A percentile compares a stretch with the other conserved stretches of the same genome.
These are phyloP conservation scores for Lamellibrachia luymesi DNA, from an alignment of 1,140 invertebrate species.

Conservation along the genomic window DNA sequence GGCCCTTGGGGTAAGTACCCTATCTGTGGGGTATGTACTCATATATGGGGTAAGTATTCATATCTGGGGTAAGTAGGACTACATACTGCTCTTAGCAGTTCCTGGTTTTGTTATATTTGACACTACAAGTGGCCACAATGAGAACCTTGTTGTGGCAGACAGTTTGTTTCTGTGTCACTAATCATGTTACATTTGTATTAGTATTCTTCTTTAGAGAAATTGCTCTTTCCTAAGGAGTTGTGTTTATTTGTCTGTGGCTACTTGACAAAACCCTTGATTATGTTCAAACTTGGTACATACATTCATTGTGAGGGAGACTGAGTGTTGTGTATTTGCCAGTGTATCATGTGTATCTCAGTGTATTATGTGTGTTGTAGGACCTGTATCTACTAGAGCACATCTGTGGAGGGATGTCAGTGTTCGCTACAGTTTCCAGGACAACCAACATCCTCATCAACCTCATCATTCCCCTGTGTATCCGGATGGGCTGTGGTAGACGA, in stretches of 20 bases:
- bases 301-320: no score
- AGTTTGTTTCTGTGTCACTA: no score
- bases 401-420: slow-evolving; percentile 82
- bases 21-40: background rate
- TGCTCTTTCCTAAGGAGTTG: no score
- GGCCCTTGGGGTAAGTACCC: slow-evolving; percentile 72
- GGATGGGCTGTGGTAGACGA: slow-evolving; percentile 88
- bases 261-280: no score
- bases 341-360: no score
- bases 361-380: slow-evolving; percentile 65
- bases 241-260: no score
- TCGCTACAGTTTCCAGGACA: slow-evolving; percentile 85
- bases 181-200: no score
- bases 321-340: no score
- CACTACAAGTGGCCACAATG: no score
- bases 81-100: background rate
- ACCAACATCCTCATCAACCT: slow-evolving; percentile 95
- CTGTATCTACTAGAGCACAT: slow-evolving; percentile 91
- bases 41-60: background rate
- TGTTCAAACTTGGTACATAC: no score
- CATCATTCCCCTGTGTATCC: slow-evolving; percentile 88
- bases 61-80: background rate
- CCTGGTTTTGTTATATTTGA: background rate
- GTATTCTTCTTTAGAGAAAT: no score
- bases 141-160: no score